Evolutionary conservation across 1,140 invertebrate species (phyloP).

Genomic region (Macrocentrus cingulum): DNA sequence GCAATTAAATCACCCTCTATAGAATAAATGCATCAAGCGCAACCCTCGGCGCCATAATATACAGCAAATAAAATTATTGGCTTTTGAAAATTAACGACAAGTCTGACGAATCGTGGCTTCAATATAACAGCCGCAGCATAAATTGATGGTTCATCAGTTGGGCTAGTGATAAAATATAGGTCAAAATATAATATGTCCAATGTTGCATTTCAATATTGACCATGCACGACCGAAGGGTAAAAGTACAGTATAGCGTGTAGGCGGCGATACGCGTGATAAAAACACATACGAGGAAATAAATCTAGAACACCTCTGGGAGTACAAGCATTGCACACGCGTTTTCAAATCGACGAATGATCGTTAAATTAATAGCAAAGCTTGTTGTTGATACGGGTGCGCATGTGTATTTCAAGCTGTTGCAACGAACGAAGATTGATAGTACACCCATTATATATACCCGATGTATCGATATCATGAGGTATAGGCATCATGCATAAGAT

Average conservation of each 20-base stretch:
- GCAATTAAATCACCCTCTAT: too few relatives aligned
- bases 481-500: slow-evolving; percentile 4
- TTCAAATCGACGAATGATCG: slow-evolving; percentile 29
- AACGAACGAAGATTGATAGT: slow-evolving; percentile 36
- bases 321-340: slow-evolving; percentile 4
- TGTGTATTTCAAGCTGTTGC: slow-evolving; percentile 16
- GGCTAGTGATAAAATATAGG: too few relatives aligned
- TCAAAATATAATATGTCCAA: slow-evolving; percentile 11
- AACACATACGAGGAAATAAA: slow-evolving; percentile 26
- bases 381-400: too few relatives aligned
- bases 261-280: not conserved
- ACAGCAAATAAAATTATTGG: too few relatives aligned
- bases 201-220: slow-evolving; percentile 12
- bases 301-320: slow-evolving; percentile 10
- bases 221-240: not conserved
- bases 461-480: slow-evolving; percentile 2
- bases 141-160: not conserved
- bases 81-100: too few relatives aligned
- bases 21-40: too few relatives aligned
- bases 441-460: not conserved
- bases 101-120: too few relatives aligned
- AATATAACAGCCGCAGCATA: too few relatives aligned
- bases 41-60: too few relatives aligned
- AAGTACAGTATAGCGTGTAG: not conserved
- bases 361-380: slow-evolving; percentile 32